phyloP scores from a whole-genome alignment of 53 echinoderm and acorn worm genomes.

The Hippasteria phrygiana region DNA sequence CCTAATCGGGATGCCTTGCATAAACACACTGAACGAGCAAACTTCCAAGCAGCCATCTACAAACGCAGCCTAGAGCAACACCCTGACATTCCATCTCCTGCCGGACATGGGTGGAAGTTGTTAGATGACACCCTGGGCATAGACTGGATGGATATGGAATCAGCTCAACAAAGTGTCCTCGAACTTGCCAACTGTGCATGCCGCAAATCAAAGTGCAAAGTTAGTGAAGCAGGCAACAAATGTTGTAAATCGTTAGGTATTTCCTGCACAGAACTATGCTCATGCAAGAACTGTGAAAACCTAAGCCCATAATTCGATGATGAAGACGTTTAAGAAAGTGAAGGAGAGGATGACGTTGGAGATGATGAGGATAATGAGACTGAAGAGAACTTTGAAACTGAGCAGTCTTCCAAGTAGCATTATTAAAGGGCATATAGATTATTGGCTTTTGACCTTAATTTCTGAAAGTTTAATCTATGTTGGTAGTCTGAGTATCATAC shows the following conservation, averaged over 20 bases:
- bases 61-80: background rate
- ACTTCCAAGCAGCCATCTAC: conserved; percentile 55
- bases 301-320: background rate
- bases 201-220: conserved; percentile 31
- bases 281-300: conserved; percentile 9
- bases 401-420: background rate
- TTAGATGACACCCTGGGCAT: conserved; percentile 16
- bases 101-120: conserved; percentile 58
- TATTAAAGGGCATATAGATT: too few species aligned
- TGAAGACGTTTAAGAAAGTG: background rate
- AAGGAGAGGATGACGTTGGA: conserved; percentile 4
- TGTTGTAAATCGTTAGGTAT: conserved; percentile 11
- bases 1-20: conserved; percentile 51
- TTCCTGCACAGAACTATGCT: conserved; percentile 12
- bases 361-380: background rate
- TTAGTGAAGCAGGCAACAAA: background rate
- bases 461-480: too few species aligned
- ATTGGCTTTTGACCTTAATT: too few species aligned
- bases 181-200: conserved; percentile 45
- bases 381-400: conserved; percentile 5
- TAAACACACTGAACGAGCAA: conserved; percentile 42
- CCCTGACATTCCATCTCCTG: conserved; percentile 13
- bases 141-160: conserved; percentile 57
- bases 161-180: conserved; percentile 54
- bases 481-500: too few species aligned